phyloP scores from a whole-genome alignment of 2,797 vertebrate genomes.

The Tauraco hartlaubi region DNA sequence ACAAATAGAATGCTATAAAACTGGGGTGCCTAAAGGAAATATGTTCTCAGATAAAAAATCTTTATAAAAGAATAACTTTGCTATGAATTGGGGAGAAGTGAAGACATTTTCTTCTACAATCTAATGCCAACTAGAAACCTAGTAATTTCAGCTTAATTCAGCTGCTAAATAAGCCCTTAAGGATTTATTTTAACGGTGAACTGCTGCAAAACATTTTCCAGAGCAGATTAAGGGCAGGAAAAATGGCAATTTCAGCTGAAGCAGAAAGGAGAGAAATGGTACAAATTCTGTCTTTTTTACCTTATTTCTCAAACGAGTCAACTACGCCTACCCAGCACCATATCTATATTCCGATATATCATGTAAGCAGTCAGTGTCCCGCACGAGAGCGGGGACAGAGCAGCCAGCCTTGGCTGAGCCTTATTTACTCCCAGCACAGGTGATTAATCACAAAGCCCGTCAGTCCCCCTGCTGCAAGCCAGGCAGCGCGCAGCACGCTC shows the following conservation, averaged over 20 bases:
- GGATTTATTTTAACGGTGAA: slow-evolving; percentile 26
- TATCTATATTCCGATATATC: not conserved
- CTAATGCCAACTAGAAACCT: slow-evolving; percentile 11
- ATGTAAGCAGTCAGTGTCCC: not conserved
- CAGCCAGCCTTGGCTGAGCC: not conserved
- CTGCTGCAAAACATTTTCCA: slow-evolving; percentile 11
- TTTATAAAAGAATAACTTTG: not conserved
- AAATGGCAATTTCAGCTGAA: not conserved
- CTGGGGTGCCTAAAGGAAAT: slow-evolving; percentile 20
- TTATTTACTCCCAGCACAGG: slow-evolving; percentile 38
- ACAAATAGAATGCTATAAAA: slow-evolving; percentile 2
- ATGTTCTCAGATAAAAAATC: slow-evolving; percentile 21
- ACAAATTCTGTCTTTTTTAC: not conserved
- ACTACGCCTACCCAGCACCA: not conserved
- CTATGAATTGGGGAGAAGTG: not conserved
- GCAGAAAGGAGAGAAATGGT: not conserved
- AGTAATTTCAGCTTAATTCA: slow-evolving; percentile 35
- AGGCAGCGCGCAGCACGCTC: slow-evolving; percentile 24
- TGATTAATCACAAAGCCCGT: slow-evolving; percentile 70
- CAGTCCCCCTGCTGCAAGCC: slow-evolving; percentile 48
- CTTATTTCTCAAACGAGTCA: not conserved
- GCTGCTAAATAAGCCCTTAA: slow-evolving; percentile 20
- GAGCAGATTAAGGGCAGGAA: slow-evolving; percentile 27
- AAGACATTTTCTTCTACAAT: slow-evolving; percentile 22
- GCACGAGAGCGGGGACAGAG: not conserved